Conservation (phyloP, 2,113 vertebrate genomes). For the Chlamydotis undulata region DNA sequence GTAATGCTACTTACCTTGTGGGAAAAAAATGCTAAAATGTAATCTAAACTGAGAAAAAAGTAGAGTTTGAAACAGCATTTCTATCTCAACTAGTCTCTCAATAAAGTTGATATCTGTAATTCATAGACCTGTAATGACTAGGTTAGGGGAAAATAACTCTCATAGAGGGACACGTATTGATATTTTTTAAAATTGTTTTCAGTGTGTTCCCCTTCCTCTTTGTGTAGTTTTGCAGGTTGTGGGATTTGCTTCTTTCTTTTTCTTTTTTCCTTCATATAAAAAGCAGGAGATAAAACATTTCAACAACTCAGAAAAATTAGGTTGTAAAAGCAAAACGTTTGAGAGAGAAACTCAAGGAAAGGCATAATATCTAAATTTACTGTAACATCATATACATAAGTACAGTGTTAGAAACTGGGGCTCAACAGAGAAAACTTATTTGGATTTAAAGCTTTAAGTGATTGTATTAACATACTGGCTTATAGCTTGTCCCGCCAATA, state of each 20-base stretch:
- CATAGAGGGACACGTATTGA: not conserved
- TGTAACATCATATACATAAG: not conserved
- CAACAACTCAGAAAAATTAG: not conserved
- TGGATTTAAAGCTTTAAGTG: not conserved
- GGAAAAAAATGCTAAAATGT: not conserved
- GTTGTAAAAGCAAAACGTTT: not conserved
- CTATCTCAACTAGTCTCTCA: not conserved
- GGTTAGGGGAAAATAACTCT: not conserved
- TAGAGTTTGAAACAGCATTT: not conserved
- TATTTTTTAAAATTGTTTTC: not conserved
- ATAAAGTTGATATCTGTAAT: not conserved
- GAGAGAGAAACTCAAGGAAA: not conserved
- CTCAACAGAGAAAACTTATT: not conserved
- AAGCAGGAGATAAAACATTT: not conserved
- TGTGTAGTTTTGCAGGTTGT: not conserved
- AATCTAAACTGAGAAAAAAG: not conserved
- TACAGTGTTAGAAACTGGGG: not conserved
- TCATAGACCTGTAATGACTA: not conserved
- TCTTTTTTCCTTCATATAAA: not conserved
- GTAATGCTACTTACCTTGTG: not conserved
- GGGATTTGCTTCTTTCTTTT: not conserved
- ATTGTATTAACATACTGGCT: not conserved
- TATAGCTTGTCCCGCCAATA: not conserved
- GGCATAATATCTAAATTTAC: not conserved
- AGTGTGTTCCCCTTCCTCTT: not conserved